Base-by-base conservation (phyloP, 2,113 vertebrate genomes). In the Bubo bubo region DNA sequence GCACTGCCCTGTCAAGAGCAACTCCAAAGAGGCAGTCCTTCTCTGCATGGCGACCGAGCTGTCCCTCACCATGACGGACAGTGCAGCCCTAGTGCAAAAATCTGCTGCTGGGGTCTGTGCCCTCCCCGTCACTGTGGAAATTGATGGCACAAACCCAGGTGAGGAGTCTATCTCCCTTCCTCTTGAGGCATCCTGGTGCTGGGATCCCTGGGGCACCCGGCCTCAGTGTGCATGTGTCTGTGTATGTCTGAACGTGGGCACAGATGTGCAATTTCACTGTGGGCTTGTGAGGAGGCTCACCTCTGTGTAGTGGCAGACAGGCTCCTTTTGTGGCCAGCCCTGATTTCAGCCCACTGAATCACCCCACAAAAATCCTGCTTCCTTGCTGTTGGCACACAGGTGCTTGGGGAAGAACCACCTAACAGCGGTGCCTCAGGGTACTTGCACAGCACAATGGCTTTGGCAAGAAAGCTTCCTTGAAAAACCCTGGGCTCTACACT, bases 21-120 rank as follows among this genome's bases (percentile, higher is more conserved):
- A 71, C 87, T 98, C 98, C 84, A 99, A 98, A 96, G 98, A 98
- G 72, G 98, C 98, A 5, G 96, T 98, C 1, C 98, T 99, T 34
- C 98, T 99, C 20, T 96, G 77, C 37, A 75, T 99, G 67, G 98
- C 98, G 1, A 60, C 98, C 0, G 96, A 98, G 27, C 81, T 99
- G 11, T 99, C 97, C 62, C 80, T 98, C 71, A 96, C 97, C 17
- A 96, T 90, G 84, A 95, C 79, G 1, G 98, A 97, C 86, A 89
- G 97, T 2, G 22, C 90, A 1, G 88, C 94, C 21, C 71, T 98
- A 23, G 68, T 98, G 68, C 98, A 97, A 35, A 97, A 97, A 60
- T 43, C 93, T 18, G 85, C 88, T 27, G 80, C 95, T 37, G 73
- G 20, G 7, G 80, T 96, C 94, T 98, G 95, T 83, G 56, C 63